Conservation (phyloP, 2,113 vertebrate species). For the Phylloscopus trochilus region DNA sequence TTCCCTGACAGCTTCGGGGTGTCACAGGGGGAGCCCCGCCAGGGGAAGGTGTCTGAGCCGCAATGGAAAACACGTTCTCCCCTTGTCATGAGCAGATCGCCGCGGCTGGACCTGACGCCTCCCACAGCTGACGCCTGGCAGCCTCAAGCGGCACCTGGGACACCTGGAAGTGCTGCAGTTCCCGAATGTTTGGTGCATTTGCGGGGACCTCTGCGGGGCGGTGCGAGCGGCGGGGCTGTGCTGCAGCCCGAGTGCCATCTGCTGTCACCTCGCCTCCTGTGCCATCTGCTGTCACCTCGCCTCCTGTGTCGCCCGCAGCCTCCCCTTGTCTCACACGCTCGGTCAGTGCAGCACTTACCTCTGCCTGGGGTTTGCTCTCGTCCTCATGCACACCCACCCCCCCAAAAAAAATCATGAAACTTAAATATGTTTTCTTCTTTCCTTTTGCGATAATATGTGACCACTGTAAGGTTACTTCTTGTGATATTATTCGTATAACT, state of each 20-base stretch:
- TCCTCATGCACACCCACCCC: too few relatives aligned
- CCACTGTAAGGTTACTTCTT: neutral
- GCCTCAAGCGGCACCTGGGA: rapidly evolving
- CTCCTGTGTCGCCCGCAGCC: rapidly evolving
- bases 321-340: rapidly evolving
- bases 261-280: rapidly evolving
- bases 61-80: rapidly evolving
- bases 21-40: neutral
- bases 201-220: neutral
- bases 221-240: rapidly evolving
- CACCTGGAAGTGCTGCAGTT: rapidly evolving
- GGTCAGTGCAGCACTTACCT: neutral
- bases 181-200: rapidly evolving
- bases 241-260: neutral
- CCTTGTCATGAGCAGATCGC: rapidly evolving
- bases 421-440: neutral
- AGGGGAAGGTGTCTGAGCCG: neutral
- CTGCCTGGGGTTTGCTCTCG: neutral
- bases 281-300: neutral
- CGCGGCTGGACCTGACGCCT: rapidly evolving
- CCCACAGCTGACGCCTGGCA: neutral
- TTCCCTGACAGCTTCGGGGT: neutral
- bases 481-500: neutral
- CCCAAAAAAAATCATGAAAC: neutral
- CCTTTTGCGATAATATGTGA: neutral